Conservation (phyloP, 1,140 invertebrate species). For the Polypedilum vanderplanki region DNA sequence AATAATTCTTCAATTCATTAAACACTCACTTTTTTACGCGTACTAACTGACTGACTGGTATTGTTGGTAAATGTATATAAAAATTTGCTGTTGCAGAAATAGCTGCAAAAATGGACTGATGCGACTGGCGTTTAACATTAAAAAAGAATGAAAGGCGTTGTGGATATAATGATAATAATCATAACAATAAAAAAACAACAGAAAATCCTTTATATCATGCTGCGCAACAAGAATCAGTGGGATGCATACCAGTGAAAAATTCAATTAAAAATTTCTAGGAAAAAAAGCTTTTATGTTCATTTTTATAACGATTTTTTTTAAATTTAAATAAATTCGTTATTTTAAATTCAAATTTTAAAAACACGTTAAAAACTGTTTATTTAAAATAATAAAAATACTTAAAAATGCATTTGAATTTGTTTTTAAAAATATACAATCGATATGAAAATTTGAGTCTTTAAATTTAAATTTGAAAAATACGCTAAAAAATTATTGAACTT, state of each 20-base stretch:
- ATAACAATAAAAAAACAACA: neutral
- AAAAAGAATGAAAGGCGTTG: conserved; percentile 4
- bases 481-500: too few species aligned
- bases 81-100: neutral
- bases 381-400: too few species aligned
- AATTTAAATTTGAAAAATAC: too few species aligned
- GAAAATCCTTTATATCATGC: neutral
- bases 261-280: neutral
- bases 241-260: neutral
- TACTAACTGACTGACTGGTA: neutral
- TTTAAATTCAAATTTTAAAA: too few species aligned
- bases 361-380: too few species aligned
- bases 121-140: neutral
- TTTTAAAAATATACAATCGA: too few species aligned
- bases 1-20: conserved; percentile 28
- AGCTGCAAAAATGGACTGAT: conserved; percentile 2
- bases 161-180: neutral
- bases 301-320: too few species aligned
- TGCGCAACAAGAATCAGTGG: neutral
- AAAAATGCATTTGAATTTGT: too few species aligned
- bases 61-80: neutral
- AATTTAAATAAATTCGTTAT: too few species aligned
- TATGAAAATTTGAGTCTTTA: too few species aligned
- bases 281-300: too few species aligned
- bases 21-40: neutral